Conservation (phyloP, 2,797 vertebrate species). For the Labeo calbasu region DNA sequence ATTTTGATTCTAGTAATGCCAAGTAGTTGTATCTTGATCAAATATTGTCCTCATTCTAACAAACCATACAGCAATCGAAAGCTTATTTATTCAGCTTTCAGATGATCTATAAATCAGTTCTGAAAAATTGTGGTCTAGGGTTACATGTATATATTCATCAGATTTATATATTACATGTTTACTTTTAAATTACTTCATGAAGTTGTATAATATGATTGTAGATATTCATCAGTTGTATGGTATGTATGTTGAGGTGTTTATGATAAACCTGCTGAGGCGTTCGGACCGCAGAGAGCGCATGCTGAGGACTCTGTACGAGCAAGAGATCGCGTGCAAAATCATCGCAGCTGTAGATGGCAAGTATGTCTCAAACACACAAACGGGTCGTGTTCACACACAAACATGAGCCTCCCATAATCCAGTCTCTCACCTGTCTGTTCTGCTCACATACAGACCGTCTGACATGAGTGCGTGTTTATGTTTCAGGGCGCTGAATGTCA, state of each 20-base stretch:
- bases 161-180: neutral
- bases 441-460: neutral
- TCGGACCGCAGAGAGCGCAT: constrained; percentile 84
- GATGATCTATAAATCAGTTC: too few relatives aligned
- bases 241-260: constrained; percentile 78
- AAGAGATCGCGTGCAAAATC: constrained; percentile 82
- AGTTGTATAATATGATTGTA: neutral
- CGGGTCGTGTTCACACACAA: neutral
- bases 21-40: too few relatives aligned
- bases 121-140: too few relatives aligned
- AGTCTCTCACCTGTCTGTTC: neutral
- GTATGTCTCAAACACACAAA: constrained; percentile 69
- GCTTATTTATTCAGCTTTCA: too few relatives aligned
- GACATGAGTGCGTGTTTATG: neutral
- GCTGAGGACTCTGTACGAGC: constrained; percentile 81
- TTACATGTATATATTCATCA: too few relatives aligned
- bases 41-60: too few relatives aligned
- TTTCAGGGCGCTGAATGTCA: constrained; percentile 82
- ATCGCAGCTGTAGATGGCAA: constrained; percentile 90
- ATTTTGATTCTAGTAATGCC: too few relatives aligned
- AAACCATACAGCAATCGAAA: too few relatives aligned
- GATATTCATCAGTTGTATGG: neutral
- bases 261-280: constrained; percentile 88
- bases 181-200: neutral
- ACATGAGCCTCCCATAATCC: neutral